Evolutionary conservation across 1,140 invertebrate species (phyloP), one percentile per base, ranked within the genome.

Genomic region (Drosophila lini): DNA sequence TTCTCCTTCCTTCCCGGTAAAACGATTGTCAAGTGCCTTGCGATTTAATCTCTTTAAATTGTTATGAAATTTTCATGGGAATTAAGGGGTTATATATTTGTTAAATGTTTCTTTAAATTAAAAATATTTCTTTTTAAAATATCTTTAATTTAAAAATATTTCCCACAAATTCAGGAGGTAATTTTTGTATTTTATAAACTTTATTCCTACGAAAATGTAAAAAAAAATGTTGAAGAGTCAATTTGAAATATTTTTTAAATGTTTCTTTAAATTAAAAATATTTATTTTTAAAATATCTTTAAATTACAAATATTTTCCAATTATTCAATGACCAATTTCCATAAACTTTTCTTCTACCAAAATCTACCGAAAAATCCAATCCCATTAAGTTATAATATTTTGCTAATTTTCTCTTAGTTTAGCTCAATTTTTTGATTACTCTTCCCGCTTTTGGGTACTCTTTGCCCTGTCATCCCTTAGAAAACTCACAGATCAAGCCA

Each of bases 401-500:
- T 32, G 7, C n/a, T 10, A 3, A 31, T 19, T 32, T 59, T 13
- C 19, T 3, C 6, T 34, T 44, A 34, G 16, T 16, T 64, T 15
- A 25, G 15, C 19, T 42, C 22, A 42, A 13, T 0, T 9, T 38
- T 38, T 25, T 1, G 5, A 19, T 5, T n/a, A 15, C 0, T 10
- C 5, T 55, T 25, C 32, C 11, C 25, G 5, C 15, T 34, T 41
- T 5, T 10, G 4, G 11, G 11, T 10, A 22, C 28, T 36, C 22
- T 41, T 47, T 47, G 36, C n/a, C 34, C 11, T 9, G 68, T 48
- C 64, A 34, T 57, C 19, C 45, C n/a, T 15, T 3, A 5, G n/a
- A 36, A 69, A 55, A 70, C n/a, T 11, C 11, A 7, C 41, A 70
- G 64, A 71, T 70, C 64, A 57, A 48, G 64, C 68, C 38, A 67